Percentiles rank a stretch among this genome's conserved stretches.
phyloP scores from a whole-genome alignment of 2,797 vertebrate species.

The Psittacula echo region DNA sequence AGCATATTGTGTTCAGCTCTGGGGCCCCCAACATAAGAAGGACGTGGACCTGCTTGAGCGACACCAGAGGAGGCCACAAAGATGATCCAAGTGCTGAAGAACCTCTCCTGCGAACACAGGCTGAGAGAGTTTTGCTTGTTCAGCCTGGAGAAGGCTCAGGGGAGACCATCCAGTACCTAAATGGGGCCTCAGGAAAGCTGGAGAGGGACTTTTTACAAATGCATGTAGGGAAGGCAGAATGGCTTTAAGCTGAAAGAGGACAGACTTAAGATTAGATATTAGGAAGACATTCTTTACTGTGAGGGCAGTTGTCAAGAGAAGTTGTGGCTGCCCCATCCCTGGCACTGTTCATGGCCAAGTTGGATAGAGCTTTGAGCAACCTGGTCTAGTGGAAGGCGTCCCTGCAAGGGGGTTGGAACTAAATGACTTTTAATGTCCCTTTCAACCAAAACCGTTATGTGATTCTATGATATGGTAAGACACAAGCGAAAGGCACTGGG shows the following conservation, averaged over 20 bases:
- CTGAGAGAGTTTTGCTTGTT: not conserved
- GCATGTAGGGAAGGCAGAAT: too few relatives aligned
- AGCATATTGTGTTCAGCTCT: too few relatives aligned
- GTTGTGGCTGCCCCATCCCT: too few relatives aligned
- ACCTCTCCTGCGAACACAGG: not conserved
- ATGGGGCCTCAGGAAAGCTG: not conserved
- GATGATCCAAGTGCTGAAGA: not conserved
- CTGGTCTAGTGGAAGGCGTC: too few relatives aligned
- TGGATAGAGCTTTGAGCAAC: too few relatives aligned
- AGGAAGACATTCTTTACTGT: too few relatives aligned
- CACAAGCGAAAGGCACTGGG: rapidly evolving
- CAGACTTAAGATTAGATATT: too few relatives aligned
- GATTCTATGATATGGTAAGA: not conserved
- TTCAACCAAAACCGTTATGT: not conserved
- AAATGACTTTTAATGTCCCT: not conserved
- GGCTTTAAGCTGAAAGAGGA: too few relatives aligned
- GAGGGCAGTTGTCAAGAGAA: too few relatives aligned
- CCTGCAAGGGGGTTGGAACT: not conserved
- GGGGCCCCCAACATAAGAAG: too few relatives aligned
- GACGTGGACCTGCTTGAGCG: not conserved
- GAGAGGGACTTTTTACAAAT: too few relatives aligned
- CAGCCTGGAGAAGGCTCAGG: not conserved
- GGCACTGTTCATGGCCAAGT: too few relatives aligned
- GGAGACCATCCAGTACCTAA: not conserved
- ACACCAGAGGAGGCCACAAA: not conserved